These are phyloP conservation scores for Ophion ellenae DNA, from an alignment of 2,888 invertebrate genomes.

Conservation along the genomic window DNA sequence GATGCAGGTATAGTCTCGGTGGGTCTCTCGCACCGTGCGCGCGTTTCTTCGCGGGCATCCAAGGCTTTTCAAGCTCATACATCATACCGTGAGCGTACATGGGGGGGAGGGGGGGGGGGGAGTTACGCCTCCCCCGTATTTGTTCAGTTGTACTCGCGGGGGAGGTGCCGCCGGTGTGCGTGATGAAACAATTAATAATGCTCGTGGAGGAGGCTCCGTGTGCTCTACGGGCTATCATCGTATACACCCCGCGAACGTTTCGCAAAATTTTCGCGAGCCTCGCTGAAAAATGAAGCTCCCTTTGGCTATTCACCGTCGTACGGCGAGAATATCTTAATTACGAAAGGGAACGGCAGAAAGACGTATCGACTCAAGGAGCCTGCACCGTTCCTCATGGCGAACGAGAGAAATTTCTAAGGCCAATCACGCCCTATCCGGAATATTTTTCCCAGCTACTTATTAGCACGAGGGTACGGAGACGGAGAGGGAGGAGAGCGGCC, in stretches of 20 bases:
- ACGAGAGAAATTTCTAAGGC: constrained; percentile 15
- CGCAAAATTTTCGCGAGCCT: background rate
- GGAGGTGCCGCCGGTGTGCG: constrained; percentile 77
- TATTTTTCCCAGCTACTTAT: constrained; percentile 62
- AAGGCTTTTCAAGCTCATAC: constrained; percentile 82
- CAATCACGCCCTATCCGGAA: background rate
- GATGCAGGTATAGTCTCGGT: background rate
- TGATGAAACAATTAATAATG: constrained; percentile 83
- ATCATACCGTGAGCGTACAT: constrained; percentile 73
- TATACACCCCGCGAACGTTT: background rate
- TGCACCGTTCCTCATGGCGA: background rate
- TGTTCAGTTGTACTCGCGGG: constrained; percentile 82
- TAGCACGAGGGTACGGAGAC: constrained; percentile 57
- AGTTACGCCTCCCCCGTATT: constrained; percentile 83
- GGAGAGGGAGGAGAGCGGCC: too few relatives aligned
- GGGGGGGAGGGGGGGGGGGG: constrained; percentile 39
- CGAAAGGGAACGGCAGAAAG: constrained; percentile 62
- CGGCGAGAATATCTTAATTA: constrained; percentile 79
- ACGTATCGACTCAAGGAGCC: background rate
- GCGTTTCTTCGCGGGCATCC: constrained; percentile 70
- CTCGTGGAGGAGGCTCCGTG: constrained; percentile 55
- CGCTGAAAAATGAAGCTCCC: constrained; percentile 76
- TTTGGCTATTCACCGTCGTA: constrained; percentile 71
- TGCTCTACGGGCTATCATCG: background rate
- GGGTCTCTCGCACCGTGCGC: constrained; percentile 52